Base-by-base conservation (phyloP, 2,113 vertebrate genomes). In the Crotalus helleri region DNA sequence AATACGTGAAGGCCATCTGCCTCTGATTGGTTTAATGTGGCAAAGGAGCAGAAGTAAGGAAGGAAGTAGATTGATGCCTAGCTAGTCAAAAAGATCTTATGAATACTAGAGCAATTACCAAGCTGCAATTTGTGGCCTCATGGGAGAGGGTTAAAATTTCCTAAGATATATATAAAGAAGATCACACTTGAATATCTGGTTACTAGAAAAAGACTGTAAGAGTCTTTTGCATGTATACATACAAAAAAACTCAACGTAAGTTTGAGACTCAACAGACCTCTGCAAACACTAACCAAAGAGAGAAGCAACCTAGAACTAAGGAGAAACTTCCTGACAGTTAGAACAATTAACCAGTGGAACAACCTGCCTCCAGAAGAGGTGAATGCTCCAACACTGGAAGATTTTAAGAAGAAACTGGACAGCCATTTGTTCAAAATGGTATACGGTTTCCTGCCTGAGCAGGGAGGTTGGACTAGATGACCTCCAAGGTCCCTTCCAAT, bases 191-290 rank as follows among this genome's bases (percentile, higher is more conserved):
- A 95, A 90, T 87, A 94, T 74, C n/a, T 1, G 46, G 89, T 95
- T 94, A 94, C 44, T 21, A 94, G 95, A 92, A 95, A 93, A 33
- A 96, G 93, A 33, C 29, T 59, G 95, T 91, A 95, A 95, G 94
- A 93, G 93, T 95, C 96, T 94, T 96, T 39, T 90, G 26, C 39
- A 87, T 46, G 6, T 26, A 64, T 1, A 57, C 24, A 86, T 33
- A 46, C 44, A 49, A 44, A 81, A 7, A 53, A 29, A 87, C 39
- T n/a, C 55, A 21, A 49, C 49, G 81, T 46, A 46, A 12, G 15
- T 3, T 87, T 94, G 19, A 23, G 3, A 92, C 21, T 92, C 26
- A 24, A 6, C 15, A 64, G 0, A 64, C 10, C 26, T 91, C 44
- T 21, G 61, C 51, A 85, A 81, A 81, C 33, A 85, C 93, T 96